Evolutionary conservation across 2,797 vertebrate species (phyloP).

Genomic region (Chelon auratus): DNA sequence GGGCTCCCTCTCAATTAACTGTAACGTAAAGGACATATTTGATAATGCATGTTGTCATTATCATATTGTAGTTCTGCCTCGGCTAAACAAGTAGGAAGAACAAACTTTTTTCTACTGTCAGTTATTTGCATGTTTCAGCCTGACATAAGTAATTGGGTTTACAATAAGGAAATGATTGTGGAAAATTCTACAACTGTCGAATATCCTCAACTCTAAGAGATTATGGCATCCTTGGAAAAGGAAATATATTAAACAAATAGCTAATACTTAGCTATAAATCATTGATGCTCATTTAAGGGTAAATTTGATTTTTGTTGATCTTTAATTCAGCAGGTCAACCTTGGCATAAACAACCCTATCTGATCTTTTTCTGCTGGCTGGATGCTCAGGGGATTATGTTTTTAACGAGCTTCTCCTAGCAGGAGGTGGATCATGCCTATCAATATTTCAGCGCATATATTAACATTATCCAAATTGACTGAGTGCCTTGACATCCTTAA

Average conservation of each 20-base stretch:
- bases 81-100: conserved; percentile 10
- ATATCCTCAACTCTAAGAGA: background rate
- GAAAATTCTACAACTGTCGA: background rate
- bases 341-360: conserved; percentile 76
- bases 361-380: conserved; percentile 80
- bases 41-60: conserved; percentile 27
- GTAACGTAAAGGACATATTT: conserved; percentile 32
- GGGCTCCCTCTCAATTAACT: conserved; percentile 38
- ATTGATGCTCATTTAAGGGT: conserved; percentile 79
- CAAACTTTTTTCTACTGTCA: background rate
- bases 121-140: background rate
- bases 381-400: conserved; percentile 78
- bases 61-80: background rate
- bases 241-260: conserved; percentile 37
- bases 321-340: conserved; percentile 86
- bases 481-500: conserved; percentile 62
- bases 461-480: conserved; percentile 85
- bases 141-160: too few relatives aligned
- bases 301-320: conserved; percentile 83
- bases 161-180: too few relatives aligned
- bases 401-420: conserved; percentile 78
- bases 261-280: conserved; percentile 67
- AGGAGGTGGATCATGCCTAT: conserved; percentile 81
- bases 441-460: conserved; percentile 87
- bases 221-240: conserved; percentile 8